Conservation (phyloP, 2,797 vertebrate genomes). For the Avahi laniger region DNA sequence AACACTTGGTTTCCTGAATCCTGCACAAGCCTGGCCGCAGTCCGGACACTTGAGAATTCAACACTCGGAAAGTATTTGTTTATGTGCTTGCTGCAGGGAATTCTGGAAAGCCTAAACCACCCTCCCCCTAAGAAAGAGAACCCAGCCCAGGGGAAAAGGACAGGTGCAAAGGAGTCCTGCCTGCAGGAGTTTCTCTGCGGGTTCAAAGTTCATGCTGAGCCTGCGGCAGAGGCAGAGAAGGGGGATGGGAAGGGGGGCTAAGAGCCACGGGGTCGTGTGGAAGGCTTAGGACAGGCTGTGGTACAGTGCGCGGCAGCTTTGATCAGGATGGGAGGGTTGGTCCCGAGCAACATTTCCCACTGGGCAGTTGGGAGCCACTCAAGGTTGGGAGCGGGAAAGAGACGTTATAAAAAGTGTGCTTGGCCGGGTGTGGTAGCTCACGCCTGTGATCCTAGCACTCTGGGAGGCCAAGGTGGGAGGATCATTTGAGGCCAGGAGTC, state of each 20-base stretch:
- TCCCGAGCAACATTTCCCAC: not conserved
- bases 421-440: too few relatives aligned
- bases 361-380: not conserved
- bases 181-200: not conserved
- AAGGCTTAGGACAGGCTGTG: not conserved
- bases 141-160: not conserved
- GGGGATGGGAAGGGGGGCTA: not conserved
- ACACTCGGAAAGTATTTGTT: not conserved
- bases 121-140: not conserved
- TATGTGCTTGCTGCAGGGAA: not conserved
- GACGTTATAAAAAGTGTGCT: not conserved
- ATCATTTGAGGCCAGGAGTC: not conserved
- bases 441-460: not conserved
- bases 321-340: not conserved
- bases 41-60: not conserved
- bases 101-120: not conserved
- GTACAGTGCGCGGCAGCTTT: fast-evolving
- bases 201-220: not conserved
- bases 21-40: not conserved
- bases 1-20: not conserved
- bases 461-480: not conserved
- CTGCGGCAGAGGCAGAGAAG: not conserved
- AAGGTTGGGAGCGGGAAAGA: not conserved
- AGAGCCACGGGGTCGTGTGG: not conserved
- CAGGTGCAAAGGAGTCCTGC: not conserved